Conservation (phyloP, 30 jellyfish, hydroid and myxozoan species). For the Mastigias papua region DNA sequence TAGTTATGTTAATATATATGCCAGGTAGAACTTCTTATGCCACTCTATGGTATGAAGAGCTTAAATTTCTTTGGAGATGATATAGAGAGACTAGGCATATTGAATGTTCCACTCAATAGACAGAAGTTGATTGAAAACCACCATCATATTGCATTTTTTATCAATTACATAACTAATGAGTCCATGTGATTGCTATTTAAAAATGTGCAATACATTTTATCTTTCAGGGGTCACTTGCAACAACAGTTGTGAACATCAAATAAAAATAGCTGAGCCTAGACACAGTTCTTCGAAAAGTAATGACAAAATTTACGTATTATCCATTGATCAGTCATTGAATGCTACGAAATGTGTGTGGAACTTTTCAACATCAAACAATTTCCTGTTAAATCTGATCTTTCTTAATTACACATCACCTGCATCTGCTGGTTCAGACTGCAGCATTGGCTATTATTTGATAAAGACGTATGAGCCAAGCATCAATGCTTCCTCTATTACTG, state of each 20-base stretch:
- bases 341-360: constrained; percentile 11
- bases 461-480: not conserved
- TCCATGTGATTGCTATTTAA: no score
- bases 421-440: constrained; percentile 18
- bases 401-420: constrained; percentile 4
- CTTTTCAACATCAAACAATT: not conserved
- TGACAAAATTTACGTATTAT: not conserved
- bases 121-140: no score
- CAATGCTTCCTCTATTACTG: not conserved
- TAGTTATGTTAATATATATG: no score
- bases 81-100: no score
- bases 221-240: not conserved
- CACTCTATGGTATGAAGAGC: no score
- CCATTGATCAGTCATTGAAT: not conserved
- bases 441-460: not conserved
- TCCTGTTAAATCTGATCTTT: constrained; percentile 1
- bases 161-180: no score
- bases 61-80: no score
- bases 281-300: not conserved
- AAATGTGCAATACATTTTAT: no score
- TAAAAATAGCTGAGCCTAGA: constrained; percentile 13
- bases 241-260: not conserved
- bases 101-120: no score
- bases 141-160: no score
- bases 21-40: no score